phyloP scores from a whole-genome alignment of 2,888 invertebrate genomes.

The Apoderus coryli region DNA sequence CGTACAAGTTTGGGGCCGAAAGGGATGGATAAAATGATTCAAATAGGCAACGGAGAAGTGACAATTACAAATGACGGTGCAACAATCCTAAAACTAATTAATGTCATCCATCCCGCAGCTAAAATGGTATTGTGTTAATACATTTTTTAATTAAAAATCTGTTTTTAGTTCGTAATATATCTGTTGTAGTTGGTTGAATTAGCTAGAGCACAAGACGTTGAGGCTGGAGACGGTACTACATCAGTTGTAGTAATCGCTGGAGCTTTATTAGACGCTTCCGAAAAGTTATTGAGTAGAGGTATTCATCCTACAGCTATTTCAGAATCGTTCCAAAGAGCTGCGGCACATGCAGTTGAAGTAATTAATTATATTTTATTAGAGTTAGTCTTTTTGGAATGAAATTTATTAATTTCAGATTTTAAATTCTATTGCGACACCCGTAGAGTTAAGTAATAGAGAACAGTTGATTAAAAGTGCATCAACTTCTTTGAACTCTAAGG shows the following conservation, averaged over 20 bases:
- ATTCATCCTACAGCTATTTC: constrained; percentile 97
- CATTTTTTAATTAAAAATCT: no score
- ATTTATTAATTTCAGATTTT: constrained; percentile 40
- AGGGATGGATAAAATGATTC: constrained; percentile 99
- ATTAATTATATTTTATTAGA: constrained; percentile 1
- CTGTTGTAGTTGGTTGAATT: constrained; percentile 79
- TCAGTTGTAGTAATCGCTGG: constrained; percentile 97
- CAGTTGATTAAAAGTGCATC: constrained; percentile 89
- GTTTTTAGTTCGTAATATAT: constrained; percentile 1
- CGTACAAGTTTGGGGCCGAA: constrained; percentile 96
- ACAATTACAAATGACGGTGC: constrained; percentile 99
- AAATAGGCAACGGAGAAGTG: constrained; percentile 92
- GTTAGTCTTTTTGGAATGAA: constrained; percentile 1
- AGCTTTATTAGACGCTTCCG: constrained; percentile 85
- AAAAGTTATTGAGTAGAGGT: constrained; percentile 81
- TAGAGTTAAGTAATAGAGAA: constrained; percentile 75
- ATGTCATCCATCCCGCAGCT: constrained; percentile 95
- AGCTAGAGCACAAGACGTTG: constrained; percentile 96
- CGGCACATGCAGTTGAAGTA: constrained; percentile 52
- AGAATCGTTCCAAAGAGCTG: constrained; percentile 86
- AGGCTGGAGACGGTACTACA: constrained; percentile 99
- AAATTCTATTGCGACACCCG: constrained; percentile 68
- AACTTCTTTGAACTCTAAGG: constrained; percentile 96
- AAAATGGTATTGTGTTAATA: constrained; percentile 67
- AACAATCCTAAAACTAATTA: constrained; percentile 97